A percentile compares a stretch with the other conserved stretches of the same genome.
These are phyloP conservation scores for Polypedilum pembai DNA, from an alignment of 1,140 invertebrate species.

Conservation along the genomic window DNA sequence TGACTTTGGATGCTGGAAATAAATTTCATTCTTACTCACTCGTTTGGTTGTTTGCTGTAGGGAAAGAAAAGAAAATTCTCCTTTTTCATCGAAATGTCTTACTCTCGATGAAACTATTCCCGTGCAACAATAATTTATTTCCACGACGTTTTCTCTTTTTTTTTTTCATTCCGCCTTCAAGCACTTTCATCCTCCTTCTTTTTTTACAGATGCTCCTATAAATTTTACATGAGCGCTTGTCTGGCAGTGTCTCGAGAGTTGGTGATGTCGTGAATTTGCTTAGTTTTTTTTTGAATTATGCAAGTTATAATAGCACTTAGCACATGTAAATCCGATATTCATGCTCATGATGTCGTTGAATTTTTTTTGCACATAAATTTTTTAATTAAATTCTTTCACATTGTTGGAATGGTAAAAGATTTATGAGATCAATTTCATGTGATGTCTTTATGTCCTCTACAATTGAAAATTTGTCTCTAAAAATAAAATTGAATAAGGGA, in stretches of 20 bases:
- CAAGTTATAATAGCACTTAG: conserved; percentile 2
- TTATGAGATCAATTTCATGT: neutral
- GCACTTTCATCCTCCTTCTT: neutral
- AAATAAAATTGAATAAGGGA: too few species aligned
- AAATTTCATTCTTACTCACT: neutral
- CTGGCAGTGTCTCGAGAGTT: neutral
- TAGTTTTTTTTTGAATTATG: neutral
- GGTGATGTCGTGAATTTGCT: neutral
- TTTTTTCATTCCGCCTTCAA: neutral
- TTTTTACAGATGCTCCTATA: conserved; percentile 1
- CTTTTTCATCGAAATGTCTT: conserved; percentile 11
- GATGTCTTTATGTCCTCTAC: neutral
- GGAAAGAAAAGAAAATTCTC: neutral
- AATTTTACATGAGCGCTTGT: neutral
- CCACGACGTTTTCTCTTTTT: neutral
- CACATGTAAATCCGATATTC: conserved; percentile 5
- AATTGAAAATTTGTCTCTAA: too few species aligned
- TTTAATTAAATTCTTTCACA: conserved; percentile 9
- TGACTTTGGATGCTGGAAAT: conserved; percentile 4
- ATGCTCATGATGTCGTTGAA: neutral
- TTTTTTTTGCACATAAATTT: neutral
- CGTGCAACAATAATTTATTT: conserved; percentile 9
- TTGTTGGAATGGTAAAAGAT: neutral
- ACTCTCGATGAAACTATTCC: neutral
- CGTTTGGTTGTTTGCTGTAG: neutral